These are phyloP conservation scores for Megaceryle torquata DNA, from an alignment of 2,113 vertebrate species.

Conservation along the genomic window DNA sequence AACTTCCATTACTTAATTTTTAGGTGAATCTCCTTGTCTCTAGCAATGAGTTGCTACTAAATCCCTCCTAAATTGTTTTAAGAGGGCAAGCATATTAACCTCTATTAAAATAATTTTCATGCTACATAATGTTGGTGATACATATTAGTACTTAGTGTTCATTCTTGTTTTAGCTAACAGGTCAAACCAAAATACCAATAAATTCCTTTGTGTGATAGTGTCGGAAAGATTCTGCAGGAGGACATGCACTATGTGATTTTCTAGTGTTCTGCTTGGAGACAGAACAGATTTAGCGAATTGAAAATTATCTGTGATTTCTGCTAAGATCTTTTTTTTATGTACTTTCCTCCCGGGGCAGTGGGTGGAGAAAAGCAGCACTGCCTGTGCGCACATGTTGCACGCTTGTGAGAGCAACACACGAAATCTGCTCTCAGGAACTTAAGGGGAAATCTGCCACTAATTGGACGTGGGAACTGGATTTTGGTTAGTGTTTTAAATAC, in stretches of 20 bases:
- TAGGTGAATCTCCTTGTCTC: background rate
- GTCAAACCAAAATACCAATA: background rate
- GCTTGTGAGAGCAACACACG: background rate
- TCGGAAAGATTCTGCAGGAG: background rate
- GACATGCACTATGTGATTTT: background rate
- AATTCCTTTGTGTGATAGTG: background rate
- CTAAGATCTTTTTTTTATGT: background rate
- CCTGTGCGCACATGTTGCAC: background rate
- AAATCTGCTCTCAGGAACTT: slow-evolving; percentile 19
- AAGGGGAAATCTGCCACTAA: background rate
- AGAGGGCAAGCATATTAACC: background rate
- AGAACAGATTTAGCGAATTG: background rate
- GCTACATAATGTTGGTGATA: slow-evolving; percentile 6
- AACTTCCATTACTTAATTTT: background rate
- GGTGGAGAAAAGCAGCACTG: background rate
- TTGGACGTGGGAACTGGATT: background rate
- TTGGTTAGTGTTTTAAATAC: background rate
- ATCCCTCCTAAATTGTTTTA: background rate
- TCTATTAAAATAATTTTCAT: background rate
- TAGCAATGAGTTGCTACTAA: background rate
- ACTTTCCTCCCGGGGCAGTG: background rate
- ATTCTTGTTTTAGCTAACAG: background rate
- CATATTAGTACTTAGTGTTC: background rate
- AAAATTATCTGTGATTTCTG: slow-evolving; percentile 9
- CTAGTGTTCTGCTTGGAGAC: background rate